Evolutionary conservation across 2,888 invertebrate genomes (phyloP).

Genomic region (Cephus sareptanus): DNA sequence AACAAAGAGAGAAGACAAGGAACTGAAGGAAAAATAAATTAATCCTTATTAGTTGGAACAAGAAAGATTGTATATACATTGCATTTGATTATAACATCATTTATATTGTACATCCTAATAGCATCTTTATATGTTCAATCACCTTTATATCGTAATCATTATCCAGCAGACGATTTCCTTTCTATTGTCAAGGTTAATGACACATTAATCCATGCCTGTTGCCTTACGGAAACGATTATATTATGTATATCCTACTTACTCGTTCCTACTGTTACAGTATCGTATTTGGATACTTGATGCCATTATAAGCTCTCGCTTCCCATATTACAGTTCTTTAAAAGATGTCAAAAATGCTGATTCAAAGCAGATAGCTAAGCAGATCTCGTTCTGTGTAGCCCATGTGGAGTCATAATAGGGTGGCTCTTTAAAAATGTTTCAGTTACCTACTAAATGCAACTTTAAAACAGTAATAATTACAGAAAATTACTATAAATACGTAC

Average conservation of each 20-base stretch:
- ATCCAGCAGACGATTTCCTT: background rate
- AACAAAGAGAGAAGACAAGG: background rate
- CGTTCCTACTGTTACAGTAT: background rate
- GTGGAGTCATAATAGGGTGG: background rate
- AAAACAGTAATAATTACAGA: too few species aligned
- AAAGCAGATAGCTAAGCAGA: background rate
- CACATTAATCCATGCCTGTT: background rate
- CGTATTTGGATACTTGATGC: background rate
- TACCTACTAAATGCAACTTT: too few species aligned
- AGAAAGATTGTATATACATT: background rate
- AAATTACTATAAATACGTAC: background rate
- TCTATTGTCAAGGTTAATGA: background rate
- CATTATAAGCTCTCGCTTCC: background rate
- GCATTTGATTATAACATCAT: background rate
- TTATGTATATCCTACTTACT: background rate
- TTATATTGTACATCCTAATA: background rate
- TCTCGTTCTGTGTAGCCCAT: background rate
- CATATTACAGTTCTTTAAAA: background rate
- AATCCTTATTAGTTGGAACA: background rate
- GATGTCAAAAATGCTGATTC: background rate
- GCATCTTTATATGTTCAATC: background rate
- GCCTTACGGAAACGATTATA: background rate
- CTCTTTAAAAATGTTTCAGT: background rate
- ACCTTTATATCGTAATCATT: background rate
- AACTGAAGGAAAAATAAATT: background rate